These are phyloP conservation scores for Sphaerodactylus townsendi DNA, from an alignment of 2,113 vertebrate genomes.

Conservation along the genomic window DNA sequence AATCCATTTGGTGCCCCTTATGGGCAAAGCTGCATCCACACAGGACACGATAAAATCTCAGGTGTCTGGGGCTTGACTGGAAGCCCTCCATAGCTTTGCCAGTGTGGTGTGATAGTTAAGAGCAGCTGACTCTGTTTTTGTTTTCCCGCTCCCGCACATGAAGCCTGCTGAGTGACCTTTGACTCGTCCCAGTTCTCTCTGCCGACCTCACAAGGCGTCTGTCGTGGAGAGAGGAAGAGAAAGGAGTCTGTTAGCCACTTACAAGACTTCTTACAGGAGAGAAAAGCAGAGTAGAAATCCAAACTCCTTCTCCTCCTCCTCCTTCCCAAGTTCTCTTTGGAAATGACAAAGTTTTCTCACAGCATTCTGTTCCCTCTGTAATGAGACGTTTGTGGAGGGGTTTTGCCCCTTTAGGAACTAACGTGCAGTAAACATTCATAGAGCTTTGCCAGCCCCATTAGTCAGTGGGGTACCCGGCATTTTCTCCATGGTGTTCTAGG, in stretches of 20 bases:
- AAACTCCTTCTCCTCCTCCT: too few relatives aligned
- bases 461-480: conserved; percentile 47
- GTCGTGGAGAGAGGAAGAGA: too few relatives aligned
- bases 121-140: too few relatives aligned
- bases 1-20: not conserved
- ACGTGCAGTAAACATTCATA: conserved; percentile 17
- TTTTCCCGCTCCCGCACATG: too few relatives aligned
- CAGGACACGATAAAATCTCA: not conserved
- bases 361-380: not conserved
- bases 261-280: too few relatives aligned
- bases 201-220: too few relatives aligned
- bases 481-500: conserved; percentile 36
- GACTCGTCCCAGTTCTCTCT: too few relatives aligned
- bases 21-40: not conserved
- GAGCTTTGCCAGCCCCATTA: conserved; percentile 36
- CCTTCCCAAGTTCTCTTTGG: not conserved
- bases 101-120: too few relatives aligned
- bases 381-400: not conserved
- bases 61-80: not conserved
- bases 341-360: not conserved
- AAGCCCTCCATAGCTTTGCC: not conserved
- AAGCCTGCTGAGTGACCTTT: too few relatives aligned
- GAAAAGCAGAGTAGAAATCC: too few relatives aligned
- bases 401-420: not conserved
- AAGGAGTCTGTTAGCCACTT: too few relatives aligned